These are phyloP conservation scores for Hyles lineata DNA, from an alignment of 2,888 invertebrate genomes.

Conservation along the genomic window DNA sequence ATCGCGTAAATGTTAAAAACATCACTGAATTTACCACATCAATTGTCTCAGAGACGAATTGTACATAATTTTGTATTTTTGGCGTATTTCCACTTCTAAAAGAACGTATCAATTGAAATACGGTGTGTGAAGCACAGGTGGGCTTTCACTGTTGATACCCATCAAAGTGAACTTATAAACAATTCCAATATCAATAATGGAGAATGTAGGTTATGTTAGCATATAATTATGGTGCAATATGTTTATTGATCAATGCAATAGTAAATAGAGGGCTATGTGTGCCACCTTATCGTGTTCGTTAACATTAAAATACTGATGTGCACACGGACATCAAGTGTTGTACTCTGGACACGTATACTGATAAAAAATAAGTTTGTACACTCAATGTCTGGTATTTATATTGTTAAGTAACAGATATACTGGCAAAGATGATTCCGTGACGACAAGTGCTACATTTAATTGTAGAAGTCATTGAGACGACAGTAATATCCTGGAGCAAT, in stretches of 20 bases:
- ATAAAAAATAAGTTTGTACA: slow-evolving; percentile 14
- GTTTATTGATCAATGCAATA: slow-evolving; percentile 33
- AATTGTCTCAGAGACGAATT: neutral
- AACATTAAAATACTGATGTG: slow-evolving; percentile 32
- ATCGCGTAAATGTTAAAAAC: neutral
- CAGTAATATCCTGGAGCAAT: no score
- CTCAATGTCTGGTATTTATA: neutral
- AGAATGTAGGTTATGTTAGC: slow-evolving; percentile 9
- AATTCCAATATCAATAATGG: neutral
- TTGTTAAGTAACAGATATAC: no score
- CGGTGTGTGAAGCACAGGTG: no score
- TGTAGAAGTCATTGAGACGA: no score
- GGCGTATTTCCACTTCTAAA: neutral
- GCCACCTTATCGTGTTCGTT: slow-evolving; percentile 40
- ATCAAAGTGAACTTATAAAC: neutral
- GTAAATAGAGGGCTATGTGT: slow-evolving; percentile 36
- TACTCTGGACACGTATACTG: slow-evolving; percentile 21
- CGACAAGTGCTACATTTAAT: no score
- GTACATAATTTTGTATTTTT: neutral
- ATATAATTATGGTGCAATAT: slow-evolving; percentile 15
- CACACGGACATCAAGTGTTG: slow-evolving; percentile 22
- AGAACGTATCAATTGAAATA: neutral
- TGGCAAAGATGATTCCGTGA: no score
- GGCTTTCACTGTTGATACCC: neutral
- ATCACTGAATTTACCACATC: neutral